A percentile compares a stretch with the other conserved stretches of the same genome.
Conservation (phyloP, 2,113 vertebrate genomes). For the Rhipidura dahli region DNA sequence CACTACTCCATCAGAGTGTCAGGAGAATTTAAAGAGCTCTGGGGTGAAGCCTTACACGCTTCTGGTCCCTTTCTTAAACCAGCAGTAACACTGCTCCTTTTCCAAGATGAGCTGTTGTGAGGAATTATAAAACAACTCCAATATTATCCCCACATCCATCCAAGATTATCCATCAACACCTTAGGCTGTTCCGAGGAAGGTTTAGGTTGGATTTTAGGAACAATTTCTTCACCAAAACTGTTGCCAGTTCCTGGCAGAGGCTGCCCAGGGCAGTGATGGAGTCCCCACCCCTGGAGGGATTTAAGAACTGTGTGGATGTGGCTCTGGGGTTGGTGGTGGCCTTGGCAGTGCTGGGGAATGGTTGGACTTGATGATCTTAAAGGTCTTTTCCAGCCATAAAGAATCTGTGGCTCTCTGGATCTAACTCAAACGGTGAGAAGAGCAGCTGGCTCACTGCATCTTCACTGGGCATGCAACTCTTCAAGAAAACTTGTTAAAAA, state of each 20-base stretch:
- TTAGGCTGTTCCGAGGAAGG: background rate
- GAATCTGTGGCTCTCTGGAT: background rate
- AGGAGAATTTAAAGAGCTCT: background rate
- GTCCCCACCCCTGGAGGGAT: no score
- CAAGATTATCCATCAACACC: background rate
- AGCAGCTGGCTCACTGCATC: background rate
- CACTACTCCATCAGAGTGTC: background rate
- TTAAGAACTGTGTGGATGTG: fast-evolving
- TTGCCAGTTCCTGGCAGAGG: background rate
- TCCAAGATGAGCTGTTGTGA: background rate
- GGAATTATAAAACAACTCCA: background rate
- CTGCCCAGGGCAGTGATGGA: background rate
- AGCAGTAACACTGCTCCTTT: background rate
- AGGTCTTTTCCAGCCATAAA: background rate
- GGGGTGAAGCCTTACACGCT: fast-evolving
- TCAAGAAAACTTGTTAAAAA: background rate
- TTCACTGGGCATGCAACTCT: background rate
- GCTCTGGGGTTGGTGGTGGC: background rate
- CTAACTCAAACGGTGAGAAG: background rate
- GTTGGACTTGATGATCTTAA: background rate
- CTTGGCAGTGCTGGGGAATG: background rate
- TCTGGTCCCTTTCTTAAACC: background rate
- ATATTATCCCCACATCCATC: background rate
- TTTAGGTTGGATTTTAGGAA: background rate
- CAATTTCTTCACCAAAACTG: background rate